Evolutionary conservation across 2,888 invertebrate genomes (phyloP).

Genomic region (Laothoe populi): DNA sequence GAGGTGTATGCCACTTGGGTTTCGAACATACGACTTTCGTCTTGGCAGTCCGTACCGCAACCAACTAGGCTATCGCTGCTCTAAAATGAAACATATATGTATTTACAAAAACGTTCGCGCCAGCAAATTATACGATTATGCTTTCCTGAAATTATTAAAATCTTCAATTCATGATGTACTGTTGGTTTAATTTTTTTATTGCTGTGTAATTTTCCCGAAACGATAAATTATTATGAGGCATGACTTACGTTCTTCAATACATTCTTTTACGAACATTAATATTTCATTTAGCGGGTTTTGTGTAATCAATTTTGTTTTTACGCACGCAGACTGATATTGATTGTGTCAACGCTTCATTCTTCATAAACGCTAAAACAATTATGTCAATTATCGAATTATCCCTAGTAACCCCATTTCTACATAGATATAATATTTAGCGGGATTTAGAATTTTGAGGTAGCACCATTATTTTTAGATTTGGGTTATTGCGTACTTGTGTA

Average conservation of each 20-base stretch:
- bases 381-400: neutral
- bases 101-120: neutral
- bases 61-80: too few relatives aligned
- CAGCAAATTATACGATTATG: neutral
- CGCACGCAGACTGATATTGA: too few relatives aligned
- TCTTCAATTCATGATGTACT: neutral
- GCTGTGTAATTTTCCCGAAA: neutral
- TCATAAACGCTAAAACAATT: neutral
- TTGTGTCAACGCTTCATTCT: neutral
- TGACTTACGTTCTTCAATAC: neutral
- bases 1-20: too few relatives aligned
- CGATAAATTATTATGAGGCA: neutral
- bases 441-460: slow-evolving; percentile 1
- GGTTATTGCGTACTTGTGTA: neutral
- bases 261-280: neutral
- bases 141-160: neutral
- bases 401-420: neutral
- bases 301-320: too few relatives aligned
- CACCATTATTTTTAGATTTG: slow-evolving; percentile 1
- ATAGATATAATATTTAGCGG: neutral
- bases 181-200: neutral
- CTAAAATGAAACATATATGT: too few relatives aligned
- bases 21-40: too few relatives aligned
- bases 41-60: too few relatives aligned
- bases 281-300: neutral